These are phyloP conservation scores for Semicossyphus pulcher DNA, from an alignment of 2,113 vertebrate genomes.

Conservation along the genomic window DNA sequence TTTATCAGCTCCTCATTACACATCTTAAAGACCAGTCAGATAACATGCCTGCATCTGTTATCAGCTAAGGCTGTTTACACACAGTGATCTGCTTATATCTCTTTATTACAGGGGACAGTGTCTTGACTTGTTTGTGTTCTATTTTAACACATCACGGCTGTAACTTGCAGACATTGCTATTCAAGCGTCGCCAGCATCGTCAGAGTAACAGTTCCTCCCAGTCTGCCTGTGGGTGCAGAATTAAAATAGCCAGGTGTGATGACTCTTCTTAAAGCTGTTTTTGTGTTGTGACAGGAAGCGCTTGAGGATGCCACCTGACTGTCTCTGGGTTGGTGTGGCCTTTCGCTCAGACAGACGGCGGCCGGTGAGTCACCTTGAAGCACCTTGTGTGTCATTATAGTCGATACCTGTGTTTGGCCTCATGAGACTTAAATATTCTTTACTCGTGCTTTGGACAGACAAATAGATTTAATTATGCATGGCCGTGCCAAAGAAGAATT, in stretches of 20 bases:
- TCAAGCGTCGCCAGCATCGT: background rate
- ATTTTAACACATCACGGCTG: background rate
- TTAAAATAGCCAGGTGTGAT: slow-evolving; percentile 2
- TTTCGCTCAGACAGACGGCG: slow-evolving; percentile 3
- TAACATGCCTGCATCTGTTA: background rate
- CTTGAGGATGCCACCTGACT: background rate
- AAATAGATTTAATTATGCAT: background rate
- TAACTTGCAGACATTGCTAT: background rate
- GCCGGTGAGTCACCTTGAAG: slow-evolving; percentile 29
- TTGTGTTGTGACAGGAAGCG: background rate
- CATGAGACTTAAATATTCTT: slow-evolving; percentile 2
- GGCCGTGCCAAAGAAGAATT: background rate
- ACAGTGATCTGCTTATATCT: background rate
- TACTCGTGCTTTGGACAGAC: background rate
- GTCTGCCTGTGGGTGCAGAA: slow-evolving; percentile 2
- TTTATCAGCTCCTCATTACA: no score
- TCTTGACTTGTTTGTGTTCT: background rate
- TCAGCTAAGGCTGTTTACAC: background rate
- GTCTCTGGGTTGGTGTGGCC: slow-evolving; percentile 6
- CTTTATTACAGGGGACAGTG: background rate
- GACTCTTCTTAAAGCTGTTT: slow-evolving; percentile 21
- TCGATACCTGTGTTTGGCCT: background rate
- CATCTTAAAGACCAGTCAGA: background rate
- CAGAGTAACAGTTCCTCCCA: background rate
- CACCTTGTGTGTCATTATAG: slow-evolving; percentile 18